phyloP scores from a whole-genome alignment of 1,140 invertebrate genomes.

The Diabrotica virgifera region DNA sequence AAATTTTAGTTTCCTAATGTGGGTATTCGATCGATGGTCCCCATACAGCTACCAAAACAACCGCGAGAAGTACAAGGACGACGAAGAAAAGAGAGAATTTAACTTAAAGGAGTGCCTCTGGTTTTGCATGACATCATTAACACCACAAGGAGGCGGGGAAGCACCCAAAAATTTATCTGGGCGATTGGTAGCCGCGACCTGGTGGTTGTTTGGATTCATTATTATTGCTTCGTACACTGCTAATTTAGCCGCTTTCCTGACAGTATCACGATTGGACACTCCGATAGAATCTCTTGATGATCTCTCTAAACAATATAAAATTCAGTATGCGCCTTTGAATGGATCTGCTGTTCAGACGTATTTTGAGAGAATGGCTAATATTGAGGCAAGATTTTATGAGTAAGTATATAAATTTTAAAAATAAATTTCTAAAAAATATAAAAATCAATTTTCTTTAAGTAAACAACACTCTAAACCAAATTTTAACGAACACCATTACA shows the following conservation, averaged over 20 bases:
- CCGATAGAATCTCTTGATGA: constrained; percentile 92
- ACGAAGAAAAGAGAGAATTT: constrained; percentile 93
- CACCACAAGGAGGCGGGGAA: constrained; percentile 94
- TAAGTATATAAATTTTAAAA: constrained; percentile 56
- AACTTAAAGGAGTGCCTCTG: constrained; percentile 94
- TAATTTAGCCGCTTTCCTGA: constrained; percentile 92
- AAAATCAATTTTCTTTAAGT: too few species aligned
- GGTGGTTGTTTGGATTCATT: constrained; percentile 98
- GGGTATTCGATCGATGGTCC: constrained; percentile 93
- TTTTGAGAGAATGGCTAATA: constrained; percentile 93
- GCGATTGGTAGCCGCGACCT: constrained; percentile 88
- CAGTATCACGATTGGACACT: constrained; percentile 87
- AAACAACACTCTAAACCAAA: too few species aligned
- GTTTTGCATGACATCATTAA: constrained; percentile 99
- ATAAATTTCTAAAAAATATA: too few species aligned
- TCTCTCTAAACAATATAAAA: constrained; percentile 91
- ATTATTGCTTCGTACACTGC: constrained; percentile 98
- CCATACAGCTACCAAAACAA: constrained; percentile 97
- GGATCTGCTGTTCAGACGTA: constrained; percentile 87
- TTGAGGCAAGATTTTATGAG: constrained; percentile 94
- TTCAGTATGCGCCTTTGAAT: constrained; percentile 86
- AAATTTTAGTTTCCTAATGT: constrained; percentile 80
- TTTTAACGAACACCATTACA: too few species aligned
- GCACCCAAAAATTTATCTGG: constrained; percentile 94
- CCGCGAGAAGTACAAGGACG: constrained; percentile 86